phyloP scores from a whole-genome alignment of 2,797 vertebrate genomes.

The Periparus ater region DNA sequence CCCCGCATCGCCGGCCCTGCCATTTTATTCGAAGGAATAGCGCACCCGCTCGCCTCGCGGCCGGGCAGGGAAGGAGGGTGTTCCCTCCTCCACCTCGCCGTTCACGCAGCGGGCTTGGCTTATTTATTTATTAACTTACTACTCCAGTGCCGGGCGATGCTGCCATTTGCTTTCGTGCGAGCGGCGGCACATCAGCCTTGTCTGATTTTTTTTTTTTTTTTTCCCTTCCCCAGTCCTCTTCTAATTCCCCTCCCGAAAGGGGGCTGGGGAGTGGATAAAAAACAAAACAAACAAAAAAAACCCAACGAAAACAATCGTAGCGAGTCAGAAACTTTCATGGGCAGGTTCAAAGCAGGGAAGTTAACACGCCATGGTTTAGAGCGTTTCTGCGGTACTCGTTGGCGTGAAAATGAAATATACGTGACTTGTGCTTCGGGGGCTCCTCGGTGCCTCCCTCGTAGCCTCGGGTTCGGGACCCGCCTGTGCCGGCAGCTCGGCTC shows the following conservation, averaged over 20 bases:
- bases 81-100: background rate
- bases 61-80: background rate
- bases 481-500: background rate
- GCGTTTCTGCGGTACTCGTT: background rate
- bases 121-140: slow-evolving; percentile 45
- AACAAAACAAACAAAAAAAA: background rate
- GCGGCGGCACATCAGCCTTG: background rate
- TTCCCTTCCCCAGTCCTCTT: too few species aligned
- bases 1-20: background rate
- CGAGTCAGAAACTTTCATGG: background rate
- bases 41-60: background rate
- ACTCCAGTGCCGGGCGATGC: slow-evolving; percentile 55
- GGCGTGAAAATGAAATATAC: background rate
- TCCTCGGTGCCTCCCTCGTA: background rate
- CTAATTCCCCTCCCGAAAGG: background rate
- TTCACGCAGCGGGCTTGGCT: slow-evolving; percentile 26
- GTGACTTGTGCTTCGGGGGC: background rate
- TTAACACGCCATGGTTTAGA: background rate
- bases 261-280: too few species aligned
- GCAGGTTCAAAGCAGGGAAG: background rate
- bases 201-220: too few species aligned
- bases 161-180: slow-evolving; percentile 70
- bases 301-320: background rate
- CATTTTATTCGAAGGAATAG: background rate
- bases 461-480: background rate